These are phyloP conservation scores for Climacteris rufus DNA, from an alignment of 2,113 vertebrate species.

Conservation along the genomic window DNA sequence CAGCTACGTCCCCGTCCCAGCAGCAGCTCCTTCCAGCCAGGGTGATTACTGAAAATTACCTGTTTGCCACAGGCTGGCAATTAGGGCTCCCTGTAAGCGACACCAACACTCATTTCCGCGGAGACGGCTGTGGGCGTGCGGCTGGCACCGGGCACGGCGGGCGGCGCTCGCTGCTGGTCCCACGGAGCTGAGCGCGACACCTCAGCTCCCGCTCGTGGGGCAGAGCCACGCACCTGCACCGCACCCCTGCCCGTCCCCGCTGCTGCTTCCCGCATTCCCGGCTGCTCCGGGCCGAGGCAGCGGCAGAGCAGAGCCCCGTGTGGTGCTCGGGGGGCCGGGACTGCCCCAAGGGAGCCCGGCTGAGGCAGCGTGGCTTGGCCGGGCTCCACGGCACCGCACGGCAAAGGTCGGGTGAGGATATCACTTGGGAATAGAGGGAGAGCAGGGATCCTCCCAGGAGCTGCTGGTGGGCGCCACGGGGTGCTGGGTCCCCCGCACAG, in stretches of 20 bases:
- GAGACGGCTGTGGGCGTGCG: not conserved
- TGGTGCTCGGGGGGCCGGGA: not conserved
- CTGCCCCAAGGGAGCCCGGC: fast-evolving
- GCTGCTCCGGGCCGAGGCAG: not conserved
- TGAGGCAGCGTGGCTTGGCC: fast-evolving
- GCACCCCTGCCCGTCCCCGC: not conserved
- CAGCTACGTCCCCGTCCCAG: not conserved
- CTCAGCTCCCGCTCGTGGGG: fast-evolving
- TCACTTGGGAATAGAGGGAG: not conserved
- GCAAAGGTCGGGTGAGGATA: not conserved
- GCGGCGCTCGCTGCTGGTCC: not conserved
- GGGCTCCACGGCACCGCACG: fast-evolving
- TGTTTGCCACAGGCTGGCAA: not conserved
- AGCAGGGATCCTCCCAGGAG: fast-evolving
- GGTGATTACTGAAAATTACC: conserved; percentile 37
- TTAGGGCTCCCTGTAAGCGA: not conserved
- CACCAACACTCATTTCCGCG: not conserved
- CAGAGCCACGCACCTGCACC: fast-evolving
- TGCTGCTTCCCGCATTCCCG: fast-evolving
- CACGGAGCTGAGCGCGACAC: fast-evolving
- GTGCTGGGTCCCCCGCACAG: not conserved
- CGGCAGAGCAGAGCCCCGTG: fast-evolving
- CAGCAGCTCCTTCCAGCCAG: not conserved
- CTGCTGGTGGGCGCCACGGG: not conserved
- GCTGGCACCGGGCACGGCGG: not conserved